phyloP scores from a whole-genome alignment of 2,888 invertebrate genomes.

The Macaria notata region DNA sequence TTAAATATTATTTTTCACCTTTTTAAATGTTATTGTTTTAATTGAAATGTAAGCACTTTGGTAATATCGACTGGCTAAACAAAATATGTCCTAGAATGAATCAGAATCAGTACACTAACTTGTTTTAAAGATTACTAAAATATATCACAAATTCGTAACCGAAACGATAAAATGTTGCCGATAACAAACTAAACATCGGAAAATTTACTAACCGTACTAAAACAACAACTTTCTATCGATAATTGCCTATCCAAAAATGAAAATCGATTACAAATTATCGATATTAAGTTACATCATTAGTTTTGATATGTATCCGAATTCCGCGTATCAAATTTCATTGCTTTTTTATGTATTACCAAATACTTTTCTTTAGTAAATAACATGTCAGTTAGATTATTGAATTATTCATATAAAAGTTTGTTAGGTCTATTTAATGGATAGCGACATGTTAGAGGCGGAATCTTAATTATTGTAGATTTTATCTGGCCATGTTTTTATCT shows the following conservation, averaged over 20 bases:
- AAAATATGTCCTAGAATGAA: too few relatives aligned
- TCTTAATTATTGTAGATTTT: constrained; percentile 1
- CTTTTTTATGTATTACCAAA: constrained; percentile 10
- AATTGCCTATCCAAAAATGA: constrained; percentile 12
- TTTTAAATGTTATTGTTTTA: too few relatives aligned
- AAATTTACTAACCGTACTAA: too few relatives aligned
- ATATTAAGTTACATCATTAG: constrained; percentile 22
- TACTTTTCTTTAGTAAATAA: constrained; percentile 4
- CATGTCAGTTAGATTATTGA: constrained; percentile 4
- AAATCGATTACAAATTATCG: constrained; percentile 21
- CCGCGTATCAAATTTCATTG: constrained; percentile 23
- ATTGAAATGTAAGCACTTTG: too few relatives aligned
- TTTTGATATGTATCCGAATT: constrained; percentile 16
- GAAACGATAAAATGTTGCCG: neutral
- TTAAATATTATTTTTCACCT: neutral
- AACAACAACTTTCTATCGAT: constrained; percentile 6
- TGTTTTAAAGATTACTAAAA: too few relatives aligned
- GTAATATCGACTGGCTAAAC: too few relatives aligned
- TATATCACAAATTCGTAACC: too few relatives aligned
- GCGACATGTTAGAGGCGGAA: constrained; percentile 4
- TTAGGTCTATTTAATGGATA: neutral
- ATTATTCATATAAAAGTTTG: constrained; percentile 6
- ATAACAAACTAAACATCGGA: too few relatives aligned
- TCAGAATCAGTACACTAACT: too few relatives aligned
- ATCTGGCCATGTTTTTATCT: neutral